These are phyloP conservation scores for Celastrina argiolus DNA, from an alignment of 2,888 invertebrate species.

Conservation along the genomic window DNA sequence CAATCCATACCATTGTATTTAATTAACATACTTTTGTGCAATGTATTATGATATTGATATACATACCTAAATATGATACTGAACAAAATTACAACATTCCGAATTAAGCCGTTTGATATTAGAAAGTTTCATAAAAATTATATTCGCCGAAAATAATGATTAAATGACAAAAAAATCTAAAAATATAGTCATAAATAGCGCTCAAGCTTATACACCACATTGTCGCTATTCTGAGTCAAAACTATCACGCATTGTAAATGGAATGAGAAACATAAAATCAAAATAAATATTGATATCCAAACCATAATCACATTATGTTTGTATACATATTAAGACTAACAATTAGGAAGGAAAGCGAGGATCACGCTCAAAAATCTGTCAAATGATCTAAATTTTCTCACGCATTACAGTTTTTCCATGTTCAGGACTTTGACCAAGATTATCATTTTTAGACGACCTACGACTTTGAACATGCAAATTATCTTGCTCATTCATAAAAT, in stretches of 20 bases:
- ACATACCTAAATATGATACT: neutral
- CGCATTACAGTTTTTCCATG: neutral
- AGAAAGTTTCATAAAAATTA: conserved; percentile 39
- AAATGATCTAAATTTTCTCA: neutral
- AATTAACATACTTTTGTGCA: conserved; percentile 16
- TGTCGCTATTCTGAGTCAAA: conserved; percentile 52
- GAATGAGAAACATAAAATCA: conserved; percentile 58
- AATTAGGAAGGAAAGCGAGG: neutral
- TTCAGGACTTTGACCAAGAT: neutral
- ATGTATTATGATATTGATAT: neutral
- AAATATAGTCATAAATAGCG: conserved; percentile 62
- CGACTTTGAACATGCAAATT: conserved; percentile 34
- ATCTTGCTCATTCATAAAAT: conserved; percentile 40
- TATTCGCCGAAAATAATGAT: conserved; percentile 46
- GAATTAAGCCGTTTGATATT: conserved; percentile 49
- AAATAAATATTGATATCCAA: conserved; percentile 49
- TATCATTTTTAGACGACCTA: neutral
- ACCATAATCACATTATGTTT: conserved; percentile 25
- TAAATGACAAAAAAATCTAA: conserved; percentile 55
- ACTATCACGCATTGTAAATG: conserved; percentile 57
- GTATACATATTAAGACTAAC: conserved; percentile 8
- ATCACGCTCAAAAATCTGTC: conserved; percentile 3
- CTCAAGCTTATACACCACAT: conserved; percentile 59
- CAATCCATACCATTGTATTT: conserved; percentile 11
- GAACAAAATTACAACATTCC: conserved; percentile 10